phyloP scores from a whole-genome alignment of 2,113 vertebrate species.

The Eulacestoma nigropectus region DNA sequence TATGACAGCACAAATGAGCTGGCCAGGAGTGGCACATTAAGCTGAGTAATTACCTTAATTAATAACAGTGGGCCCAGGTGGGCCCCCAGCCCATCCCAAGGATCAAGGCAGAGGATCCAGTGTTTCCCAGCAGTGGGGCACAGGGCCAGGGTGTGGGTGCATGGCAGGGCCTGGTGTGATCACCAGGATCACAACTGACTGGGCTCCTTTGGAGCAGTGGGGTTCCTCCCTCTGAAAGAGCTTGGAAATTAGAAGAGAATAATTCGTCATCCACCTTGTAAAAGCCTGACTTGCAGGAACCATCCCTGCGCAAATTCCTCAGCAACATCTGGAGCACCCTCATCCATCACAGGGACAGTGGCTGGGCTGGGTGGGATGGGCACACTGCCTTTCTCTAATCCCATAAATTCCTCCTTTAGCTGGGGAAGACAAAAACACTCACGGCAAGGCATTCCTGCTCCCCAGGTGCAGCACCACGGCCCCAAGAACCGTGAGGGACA shows the following conservation, averaged over 20 bases:
- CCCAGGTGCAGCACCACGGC: background rate
- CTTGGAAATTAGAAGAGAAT: background rate
- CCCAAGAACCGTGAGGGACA: rapidly evolving
- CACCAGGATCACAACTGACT: background rate
- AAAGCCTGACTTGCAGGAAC: background rate
- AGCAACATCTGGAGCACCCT: background rate
- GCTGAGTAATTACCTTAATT: conserved; percentile 20
- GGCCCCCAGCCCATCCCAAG: background rate
- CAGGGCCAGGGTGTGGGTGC: too few relatives aligned
- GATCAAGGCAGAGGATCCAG: background rate
- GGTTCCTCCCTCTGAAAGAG: background rate
- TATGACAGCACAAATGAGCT: background rate
- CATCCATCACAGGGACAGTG: background rate
- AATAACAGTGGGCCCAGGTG: background rate
- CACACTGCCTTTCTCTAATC: background rate
- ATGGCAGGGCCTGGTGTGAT: background rate
- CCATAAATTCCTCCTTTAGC: background rate
- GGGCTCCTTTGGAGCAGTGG: background rate
- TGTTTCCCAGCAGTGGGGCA: background rate
- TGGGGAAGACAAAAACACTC: background rate
- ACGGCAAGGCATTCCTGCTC: background rate
- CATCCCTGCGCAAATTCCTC: background rate
- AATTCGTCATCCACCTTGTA: background rate
- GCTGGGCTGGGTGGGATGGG: background rate
- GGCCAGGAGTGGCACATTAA: background rate